A percentile compares a stretch with the other conserved stretches of the same genome.
Evolutionary conservation across 2,888 invertebrate species (phyloP).

Genomic region (Cheilosia impressa): DNA sequence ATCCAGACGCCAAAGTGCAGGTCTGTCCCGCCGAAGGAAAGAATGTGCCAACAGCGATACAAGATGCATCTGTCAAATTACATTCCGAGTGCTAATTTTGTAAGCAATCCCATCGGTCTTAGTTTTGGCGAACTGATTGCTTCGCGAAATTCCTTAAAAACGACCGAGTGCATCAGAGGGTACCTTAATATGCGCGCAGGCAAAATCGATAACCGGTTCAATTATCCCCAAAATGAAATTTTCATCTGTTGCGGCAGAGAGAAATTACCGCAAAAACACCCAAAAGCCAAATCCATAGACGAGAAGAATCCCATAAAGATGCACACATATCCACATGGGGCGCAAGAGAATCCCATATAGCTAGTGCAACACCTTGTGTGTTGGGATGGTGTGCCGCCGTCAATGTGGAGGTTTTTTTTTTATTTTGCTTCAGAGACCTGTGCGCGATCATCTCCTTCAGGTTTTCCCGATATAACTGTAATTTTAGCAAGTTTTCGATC

Average conservation of each 20-base stretch:
- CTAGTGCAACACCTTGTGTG: conserved; percentile 63
- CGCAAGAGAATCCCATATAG: conserved; percentile 28
- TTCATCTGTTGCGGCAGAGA: conserved; percentile 16
- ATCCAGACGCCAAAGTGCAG: too few species aligned
- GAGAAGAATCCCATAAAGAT: conserved; percentile 49
- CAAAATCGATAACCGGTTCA: conserved; percentile 76
- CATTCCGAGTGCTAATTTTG: conserved; percentile 35
- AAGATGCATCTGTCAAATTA: conserved; percentile 17
- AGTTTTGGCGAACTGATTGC: conserved; percentile 15
- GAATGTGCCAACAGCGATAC: background rate
- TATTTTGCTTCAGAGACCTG: conserved; percentile 12
- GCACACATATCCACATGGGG: background rate
- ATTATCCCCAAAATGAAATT: conserved; percentile 73
- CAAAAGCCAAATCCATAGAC: background rate
- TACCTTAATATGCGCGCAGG: background rate
- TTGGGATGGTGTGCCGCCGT: conserved; percentile 26
- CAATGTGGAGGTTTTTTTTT: conserved; percentile 5
- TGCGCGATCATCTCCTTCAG: conserved; percentile 68
- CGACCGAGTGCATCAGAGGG: conserved; percentile 10
- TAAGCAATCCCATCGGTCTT: background rate
- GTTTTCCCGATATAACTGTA: conserved; percentile 76
- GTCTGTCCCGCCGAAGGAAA: background rate
- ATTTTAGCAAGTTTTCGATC: conserved; percentile 76
- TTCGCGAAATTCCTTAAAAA: conserved; percentile 42
- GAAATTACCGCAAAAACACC: conserved; percentile 43